These are phyloP conservation scores for Philhelius pedissequus DNA, from an alignment of 2,888 invertebrate species.

Conservation along the genomic window DNA sequence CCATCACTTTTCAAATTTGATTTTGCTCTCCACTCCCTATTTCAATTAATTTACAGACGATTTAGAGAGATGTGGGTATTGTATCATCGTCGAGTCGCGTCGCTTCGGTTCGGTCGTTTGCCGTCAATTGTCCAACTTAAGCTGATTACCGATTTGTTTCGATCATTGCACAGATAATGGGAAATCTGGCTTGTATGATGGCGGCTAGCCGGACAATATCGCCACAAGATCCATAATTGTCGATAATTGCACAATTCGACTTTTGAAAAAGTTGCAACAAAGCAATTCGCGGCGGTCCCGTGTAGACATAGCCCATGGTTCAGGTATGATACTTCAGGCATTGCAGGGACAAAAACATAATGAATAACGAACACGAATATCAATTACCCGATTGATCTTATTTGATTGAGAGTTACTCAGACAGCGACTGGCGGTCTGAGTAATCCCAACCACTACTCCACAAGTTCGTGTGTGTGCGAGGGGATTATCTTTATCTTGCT, in stretches of 20 bases:
- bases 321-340: conserved; percentile 3
- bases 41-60: conserved; percentile 29
- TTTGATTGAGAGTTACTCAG: conserved; percentile 66
- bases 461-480: neutral
- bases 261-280: conserved; percentile 50
- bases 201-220: conserved; percentile 43
- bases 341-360: conserved; percentile 19
- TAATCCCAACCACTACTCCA: conserved; percentile 31
- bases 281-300: conserved; percentile 41
- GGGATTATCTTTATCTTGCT: conserved; percentile 33
- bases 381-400: conserved; percentile 67
- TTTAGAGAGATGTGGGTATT: neutral
- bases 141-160: conserved; percentile 66
- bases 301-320: neutral
- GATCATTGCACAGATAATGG: conserved; percentile 59
- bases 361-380: conserved; percentile 52
- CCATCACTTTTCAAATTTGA: conserved; percentile 41
- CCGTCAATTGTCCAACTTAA: conserved; percentile 50
- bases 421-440: conserved; percentile 57
- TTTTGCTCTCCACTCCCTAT: conserved; percentile 55
- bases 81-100: neutral
- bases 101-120: too few relatives aligned
- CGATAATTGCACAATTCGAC: conserved; percentile 65
- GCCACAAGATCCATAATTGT: conserved; percentile 56
- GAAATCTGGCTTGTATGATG: conserved; percentile 28